Evolutionary conservation across 2,888 invertebrate genomes (phyloP), one percentile per base, ranked within the genome.

Genomic region (Hypomecis punctinalis): DNA sequence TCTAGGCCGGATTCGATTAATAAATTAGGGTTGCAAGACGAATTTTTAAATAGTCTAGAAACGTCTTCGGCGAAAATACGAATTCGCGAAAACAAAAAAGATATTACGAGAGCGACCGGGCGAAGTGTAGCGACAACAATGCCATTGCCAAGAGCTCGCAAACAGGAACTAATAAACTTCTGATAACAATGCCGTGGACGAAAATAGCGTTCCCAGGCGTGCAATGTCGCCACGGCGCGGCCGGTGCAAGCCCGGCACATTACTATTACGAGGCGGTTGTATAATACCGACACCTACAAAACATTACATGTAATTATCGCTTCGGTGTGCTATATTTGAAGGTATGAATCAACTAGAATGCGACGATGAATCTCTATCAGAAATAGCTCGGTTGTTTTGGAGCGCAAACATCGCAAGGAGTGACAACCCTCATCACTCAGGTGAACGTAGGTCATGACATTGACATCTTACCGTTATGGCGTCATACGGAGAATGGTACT

Each of bases 141-240:
- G 86, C 80, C 91, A 89, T 81, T 89, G 90, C 87, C 90, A 90
- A 90, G 88, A 83, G 80, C 80, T 80, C 76, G 72, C 68, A 78
- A 86, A 81, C 86, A 88, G 86, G 86, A 89, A 90, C 86, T 84
- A 83, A 84, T 83, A 82, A 83, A 83, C 80, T 77, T 75, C 76
- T 80, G 82, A 85, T 87, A 86, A 86, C 83, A 83, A 84, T 82
- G 81, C 72, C 76, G 82, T 76, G 77, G 83, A 88, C 88, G 66
- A 86, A 91, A 91, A 92, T 92, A 91, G 86, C 86, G 78, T 80
- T 83, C 86, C 86, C 88, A 85, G 89, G 86, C 85, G 79, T 78
- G 83, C 76, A 77, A 73, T 74, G 79, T 78, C 78, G 76, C 79
- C 79, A 76, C 71, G 76, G 78, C 79, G 72, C 10, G 37, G 40